A percentile compares a stretch with the other conserved stretches of the same genome.
These are phyloP conservation scores for Vesta saturnalis DNA, from an alignment of 2,888 invertebrate species.

Conservation along the genomic window DNA sequence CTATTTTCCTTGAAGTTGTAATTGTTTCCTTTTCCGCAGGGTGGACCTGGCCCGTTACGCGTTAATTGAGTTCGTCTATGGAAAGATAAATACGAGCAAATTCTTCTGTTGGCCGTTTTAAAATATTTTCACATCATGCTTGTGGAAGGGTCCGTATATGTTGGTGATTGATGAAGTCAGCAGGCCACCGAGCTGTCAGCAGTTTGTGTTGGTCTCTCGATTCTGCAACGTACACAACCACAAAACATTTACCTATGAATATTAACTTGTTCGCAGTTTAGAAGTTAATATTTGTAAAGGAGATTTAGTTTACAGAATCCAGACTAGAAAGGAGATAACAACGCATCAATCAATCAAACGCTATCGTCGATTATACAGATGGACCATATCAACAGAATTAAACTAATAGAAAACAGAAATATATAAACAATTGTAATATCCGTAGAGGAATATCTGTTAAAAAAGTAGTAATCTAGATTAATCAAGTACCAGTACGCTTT, in stretches of 20 bases:
- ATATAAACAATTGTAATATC: neutral
- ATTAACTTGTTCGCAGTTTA: constrained; percentile 55
- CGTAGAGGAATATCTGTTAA: neutral
- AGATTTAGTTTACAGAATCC: constrained; percentile 51
- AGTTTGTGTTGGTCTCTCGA: constrained; percentile 24
- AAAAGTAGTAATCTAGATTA: neutral
- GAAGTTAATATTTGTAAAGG: constrained; percentile 54
- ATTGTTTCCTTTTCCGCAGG: constrained; percentile 17
- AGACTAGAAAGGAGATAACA: constrained; percentile 44
- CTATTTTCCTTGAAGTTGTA: constrained; percentile 49
- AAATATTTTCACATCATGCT: constrained; percentile 28
- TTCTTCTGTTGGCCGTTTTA: constrained; percentile 25
- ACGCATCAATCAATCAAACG: constrained; percentile 55
- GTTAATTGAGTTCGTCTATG: constrained; percentile 6
- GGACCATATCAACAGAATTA: constrained; percentile 39
- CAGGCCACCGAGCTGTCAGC: constrained; percentile 36
- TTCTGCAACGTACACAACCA: constrained; percentile 25
- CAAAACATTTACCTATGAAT: constrained; percentile 51
- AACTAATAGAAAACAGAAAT: constrained; percentile 20
- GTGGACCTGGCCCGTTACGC: neutral
- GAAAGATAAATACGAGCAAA: constrained; percentile 16
- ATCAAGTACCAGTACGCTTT: constrained; percentile 4
- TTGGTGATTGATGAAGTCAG: constrained; percentile 47
- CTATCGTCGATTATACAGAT: constrained; percentile 51
- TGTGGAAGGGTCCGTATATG: constrained; percentile 18